phyloP scores from a whole-genome alignment of 1,140 invertebrate species.

The Drosophila arizonae region DNA sequence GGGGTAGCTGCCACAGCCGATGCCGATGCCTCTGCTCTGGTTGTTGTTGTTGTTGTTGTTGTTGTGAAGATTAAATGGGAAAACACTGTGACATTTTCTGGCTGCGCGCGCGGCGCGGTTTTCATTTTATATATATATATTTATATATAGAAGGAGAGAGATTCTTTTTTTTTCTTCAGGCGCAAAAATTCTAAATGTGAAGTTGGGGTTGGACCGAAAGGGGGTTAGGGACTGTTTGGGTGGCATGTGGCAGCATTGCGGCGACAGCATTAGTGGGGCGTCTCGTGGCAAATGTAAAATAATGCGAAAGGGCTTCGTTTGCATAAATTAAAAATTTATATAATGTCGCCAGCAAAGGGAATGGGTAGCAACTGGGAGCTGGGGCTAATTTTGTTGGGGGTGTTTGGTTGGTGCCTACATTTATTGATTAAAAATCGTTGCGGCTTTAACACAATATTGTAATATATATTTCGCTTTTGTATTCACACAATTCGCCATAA shows the following conservation, averaged over 20 bases:
- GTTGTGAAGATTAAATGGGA: slow-evolving; percentile 78
- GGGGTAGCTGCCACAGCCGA: slow-evolving; percentile 7
- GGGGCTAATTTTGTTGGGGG: slow-evolving; percentile 49
- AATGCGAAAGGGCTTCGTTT: slow-evolving; percentile 82
- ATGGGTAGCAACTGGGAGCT: not conserved
- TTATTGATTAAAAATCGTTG: slow-evolving; percentile 45
- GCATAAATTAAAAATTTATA: slow-evolving; percentile 82
- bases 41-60: slow-evolving; percentile 51
- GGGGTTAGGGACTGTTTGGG: slow-evolving; percentile 4
- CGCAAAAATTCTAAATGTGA: slow-evolving; percentile 58
- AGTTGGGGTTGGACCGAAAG: slow-evolving; percentile 23
- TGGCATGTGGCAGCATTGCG: slow-evolving; percentile 32
- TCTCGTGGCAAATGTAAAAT: slow-evolving; percentile 80
- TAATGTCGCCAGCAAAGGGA: slow-evolving; percentile 55
- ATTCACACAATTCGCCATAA: slow-evolving; percentile 60
- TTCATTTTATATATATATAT: slow-evolving; percentile 33
- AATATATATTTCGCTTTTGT: slow-evolving; percentile 58
- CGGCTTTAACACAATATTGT: slow-evolving; percentile 72
- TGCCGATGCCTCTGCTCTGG: slow-evolving; percentile 41
- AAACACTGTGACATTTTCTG: slow-evolving; percentile 81
- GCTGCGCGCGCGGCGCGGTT: slow-evolving; percentile 62
- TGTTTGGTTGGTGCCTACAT: slow-evolving; percentile 8
- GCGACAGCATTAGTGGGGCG: slow-evolving; percentile 77
- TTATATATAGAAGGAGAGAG: not conserved
- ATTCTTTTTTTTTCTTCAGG: slow-evolving; percentile 1